Evolutionary conservation across 2,797 vertebrate genomes (phyloP).

Genomic region (Leuciscus waleckii): DNA sequence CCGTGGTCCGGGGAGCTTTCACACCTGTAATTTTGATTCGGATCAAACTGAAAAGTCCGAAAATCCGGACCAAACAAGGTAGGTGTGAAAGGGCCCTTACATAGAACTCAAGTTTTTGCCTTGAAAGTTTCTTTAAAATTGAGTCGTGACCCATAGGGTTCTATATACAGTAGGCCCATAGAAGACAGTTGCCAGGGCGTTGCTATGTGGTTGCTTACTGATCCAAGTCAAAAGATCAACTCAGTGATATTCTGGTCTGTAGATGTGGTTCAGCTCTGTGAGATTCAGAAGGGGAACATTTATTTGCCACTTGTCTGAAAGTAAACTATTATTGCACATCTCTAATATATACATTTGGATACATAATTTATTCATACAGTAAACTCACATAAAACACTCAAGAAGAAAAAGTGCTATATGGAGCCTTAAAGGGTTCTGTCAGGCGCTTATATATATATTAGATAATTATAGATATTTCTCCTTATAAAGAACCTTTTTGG

Average conservation of each 20-base stretch:
- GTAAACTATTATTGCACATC: not conserved
- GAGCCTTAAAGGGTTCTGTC: not conserved
- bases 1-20: too few relatives aligned
- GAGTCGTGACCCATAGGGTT: not conserved
- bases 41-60: too few relatives aligned
- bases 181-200: not conserved
- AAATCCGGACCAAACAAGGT: too few relatives aligned
- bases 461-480: not conserved
- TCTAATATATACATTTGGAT: not conserved
- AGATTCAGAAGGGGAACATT: not conserved
- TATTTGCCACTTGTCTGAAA: not conserved
- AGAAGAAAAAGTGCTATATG: not conserved
- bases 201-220: not conserved
- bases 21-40: too few relatives aligned
- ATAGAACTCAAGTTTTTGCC: not conserved
- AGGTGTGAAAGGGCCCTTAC: not conserved
- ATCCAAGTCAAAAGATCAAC: not conserved
- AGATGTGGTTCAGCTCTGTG: not conserved
- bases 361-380: not conserved
- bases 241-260: not conserved
- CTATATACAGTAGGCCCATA: too few relatives aligned
- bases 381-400: not conserved
- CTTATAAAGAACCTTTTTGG: not conserved
- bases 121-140: not conserved
- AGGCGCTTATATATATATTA: not conserved